phyloP scores from a whole-genome alignment of 1,140 invertebrate species.

The Bombus pascuorum region DNA sequence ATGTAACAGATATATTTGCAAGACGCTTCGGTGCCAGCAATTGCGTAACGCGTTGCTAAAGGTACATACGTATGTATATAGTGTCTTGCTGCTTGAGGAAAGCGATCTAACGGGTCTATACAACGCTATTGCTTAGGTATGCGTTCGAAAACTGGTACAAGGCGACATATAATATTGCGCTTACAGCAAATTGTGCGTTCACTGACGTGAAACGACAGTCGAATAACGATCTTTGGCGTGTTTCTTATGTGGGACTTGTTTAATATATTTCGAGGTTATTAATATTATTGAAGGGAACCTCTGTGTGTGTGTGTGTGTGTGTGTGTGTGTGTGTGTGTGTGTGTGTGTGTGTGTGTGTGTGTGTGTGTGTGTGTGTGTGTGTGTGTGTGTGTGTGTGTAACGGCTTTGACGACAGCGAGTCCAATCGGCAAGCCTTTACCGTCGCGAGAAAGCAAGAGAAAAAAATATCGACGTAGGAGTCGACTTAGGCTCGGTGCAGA shows the following conservation, averaged over 20 bases:
- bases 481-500: too few species aligned
- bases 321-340: too few species aligned
- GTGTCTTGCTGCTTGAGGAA: not conserved
- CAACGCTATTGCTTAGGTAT: conserved; percentile 2
- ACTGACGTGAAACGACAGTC: conserved; percentile 13
- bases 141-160: conserved; percentile 58
- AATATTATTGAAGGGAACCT: not conserved
- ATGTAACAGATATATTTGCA: not conserved
- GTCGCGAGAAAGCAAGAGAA: too few species aligned
- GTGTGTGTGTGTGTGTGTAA: too few species aligned
- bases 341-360: too few species aligned
- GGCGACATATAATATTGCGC: conserved; percentile 45
- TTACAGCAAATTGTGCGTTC: conserved; percentile 32
- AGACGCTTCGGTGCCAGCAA: not conserved
- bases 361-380: too few species aligned
- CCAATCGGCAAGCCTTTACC: too few species aligned
- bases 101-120: not conserved
- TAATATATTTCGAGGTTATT: not conserved
- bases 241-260: not conserved
- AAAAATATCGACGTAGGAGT: too few species aligned
- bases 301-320: too few species aligned
- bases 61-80: not conserved
- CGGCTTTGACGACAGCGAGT: too few species aligned
- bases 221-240: conserved; percentile 36
- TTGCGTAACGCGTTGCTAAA: conserved; percentile 21